Evolutionary conservation across 1,140 invertebrate species (phyloP).

Genomic region (Leptestheria dahalacensis): DNA sequence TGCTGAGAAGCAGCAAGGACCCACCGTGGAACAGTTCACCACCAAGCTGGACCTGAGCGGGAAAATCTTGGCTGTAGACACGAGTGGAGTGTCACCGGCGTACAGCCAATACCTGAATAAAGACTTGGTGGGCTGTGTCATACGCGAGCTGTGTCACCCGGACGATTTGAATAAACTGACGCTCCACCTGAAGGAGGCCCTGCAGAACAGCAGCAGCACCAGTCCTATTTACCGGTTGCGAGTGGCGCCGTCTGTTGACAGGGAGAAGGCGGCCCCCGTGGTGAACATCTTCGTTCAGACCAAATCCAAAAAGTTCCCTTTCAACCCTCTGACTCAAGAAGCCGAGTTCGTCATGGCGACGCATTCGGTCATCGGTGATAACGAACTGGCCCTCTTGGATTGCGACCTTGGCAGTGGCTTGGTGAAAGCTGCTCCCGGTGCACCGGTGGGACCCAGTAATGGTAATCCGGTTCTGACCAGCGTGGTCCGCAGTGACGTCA

Average conservation of each 20-base stretch:
- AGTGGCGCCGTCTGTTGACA: slow-evolving; percentile 27
- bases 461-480: slow-evolving; percentile 16
- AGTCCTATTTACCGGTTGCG: slow-evolving; percentile 62
- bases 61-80: slow-evolving; percentile 64
- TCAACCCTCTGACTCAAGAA: slow-evolving; percentile 43
- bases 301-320: slow-evolving; percentile 67
- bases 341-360: slow-evolving; percentile 81
- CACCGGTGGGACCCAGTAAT: slow-evolving; percentile 28
- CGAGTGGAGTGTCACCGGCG: slow-evolving; percentile 43
- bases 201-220: slow-evolving; percentile 46
- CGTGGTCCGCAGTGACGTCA: slow-evolving; percentile 14
- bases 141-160: slow-evolving; percentile 63
- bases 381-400: neutral
- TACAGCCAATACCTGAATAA: slow-evolving; percentile 51
- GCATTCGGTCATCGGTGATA: slow-evolving; percentile 54
- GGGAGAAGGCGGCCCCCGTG: neutral
- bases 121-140: slow-evolving; percentile 47
- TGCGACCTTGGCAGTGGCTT: neutral
- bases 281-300: slow-evolving; percentile 61
- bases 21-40: slow-evolving; percentile 70
- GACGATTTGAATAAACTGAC: slow-evolving; percentile 53
- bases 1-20: slow-evolving; percentile 50
- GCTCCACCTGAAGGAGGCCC: slow-evolving; percentile 56
- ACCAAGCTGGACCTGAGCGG: slow-evolving; percentile 74
- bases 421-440: slow-evolving; percentile 35